These are phyloP conservation scores for Meteorus sp. DNA, from an alignment of 1,140 invertebrate genomes.

Conservation along the genomic window DNA sequence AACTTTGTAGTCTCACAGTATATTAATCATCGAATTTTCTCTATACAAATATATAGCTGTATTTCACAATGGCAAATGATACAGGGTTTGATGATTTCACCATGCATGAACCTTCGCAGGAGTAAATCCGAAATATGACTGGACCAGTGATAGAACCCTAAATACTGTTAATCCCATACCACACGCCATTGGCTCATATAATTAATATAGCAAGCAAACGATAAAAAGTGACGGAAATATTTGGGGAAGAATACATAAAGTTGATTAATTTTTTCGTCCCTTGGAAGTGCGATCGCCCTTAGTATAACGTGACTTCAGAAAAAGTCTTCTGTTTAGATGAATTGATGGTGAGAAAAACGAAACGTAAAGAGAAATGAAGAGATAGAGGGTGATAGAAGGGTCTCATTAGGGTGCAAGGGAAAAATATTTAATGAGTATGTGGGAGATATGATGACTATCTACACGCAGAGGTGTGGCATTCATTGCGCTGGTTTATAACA, in stretches of 20 bases:
- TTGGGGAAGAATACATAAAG: not conserved
- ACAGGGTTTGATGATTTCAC: not conserved
- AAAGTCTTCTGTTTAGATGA: too few species aligned
- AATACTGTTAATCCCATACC: not conserved
- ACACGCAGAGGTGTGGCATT: conserved; percentile 1
- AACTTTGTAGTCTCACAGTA: conserved; percentile 1
- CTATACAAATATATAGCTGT: conserved; percentile 4
- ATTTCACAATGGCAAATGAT: not conserved
- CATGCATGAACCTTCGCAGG: conserved; percentile 14
- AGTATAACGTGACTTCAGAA: too few species aligned
- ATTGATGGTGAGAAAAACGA: too few species aligned
- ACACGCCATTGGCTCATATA: not conserved
- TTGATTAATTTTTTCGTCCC: too few species aligned
- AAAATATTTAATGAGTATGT: not conserved
- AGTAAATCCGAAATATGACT: conserved; percentile 16
- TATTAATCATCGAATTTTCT: conserved; percentile 23
- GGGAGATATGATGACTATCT: too few species aligned
- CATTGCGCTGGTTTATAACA: conserved; percentile 5
- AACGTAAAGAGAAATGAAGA: too few species aligned
- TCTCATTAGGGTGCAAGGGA: not conserved
- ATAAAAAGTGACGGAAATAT: not conserved
- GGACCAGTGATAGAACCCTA: not conserved
- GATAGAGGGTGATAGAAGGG: too few species aligned
- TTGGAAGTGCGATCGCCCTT: too few species aligned
- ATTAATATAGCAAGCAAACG: conserved; percentile 15